Conservation (phyloP, 2,888 invertebrate species). For the Ptilodon capucinus region DNA sequence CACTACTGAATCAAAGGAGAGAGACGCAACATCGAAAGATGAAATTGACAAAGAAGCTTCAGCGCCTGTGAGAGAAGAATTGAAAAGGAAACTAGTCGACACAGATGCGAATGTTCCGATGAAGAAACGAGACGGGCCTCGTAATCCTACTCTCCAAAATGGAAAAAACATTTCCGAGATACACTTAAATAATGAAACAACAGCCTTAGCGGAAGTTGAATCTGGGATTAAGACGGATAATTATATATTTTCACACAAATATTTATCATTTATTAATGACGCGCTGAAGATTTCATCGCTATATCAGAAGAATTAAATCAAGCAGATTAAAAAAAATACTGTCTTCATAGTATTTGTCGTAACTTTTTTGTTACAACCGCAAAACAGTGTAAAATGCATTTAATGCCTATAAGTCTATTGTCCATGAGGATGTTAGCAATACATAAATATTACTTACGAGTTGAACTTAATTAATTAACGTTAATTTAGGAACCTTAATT, state of each 20-base stretch:
- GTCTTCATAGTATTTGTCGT: too few relatives aligned
- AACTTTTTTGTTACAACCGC: too few relatives aligned
- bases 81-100: background rate
- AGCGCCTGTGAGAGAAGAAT: background rate
- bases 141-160: background rate
- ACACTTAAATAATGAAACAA: too few relatives aligned
- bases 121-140: background rate
- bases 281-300: background rate
- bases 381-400: too few relatives aligned
- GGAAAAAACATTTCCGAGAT: background rate
- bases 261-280: background rate
- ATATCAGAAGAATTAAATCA: background rate
- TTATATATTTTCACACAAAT: background rate
- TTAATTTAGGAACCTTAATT: too few relatives aligned
- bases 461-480: too few relatives aligned
- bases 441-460: too few relatives aligned
- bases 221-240: too few relatives aligned
- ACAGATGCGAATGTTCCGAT: background rate
- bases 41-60: background rate
- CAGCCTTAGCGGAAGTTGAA: background rate
- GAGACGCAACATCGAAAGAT: background rate
- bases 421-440: too few relatives aligned
- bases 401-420: too few relatives aligned
- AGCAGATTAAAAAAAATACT: too few relatives aligned
- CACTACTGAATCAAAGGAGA: background rate